Evolutionary conservation across 2,797 vertebrate species (phyloP), one percentile per base, ranked within the genome.

Genomic region (Ispidina lecontei): DNA sequence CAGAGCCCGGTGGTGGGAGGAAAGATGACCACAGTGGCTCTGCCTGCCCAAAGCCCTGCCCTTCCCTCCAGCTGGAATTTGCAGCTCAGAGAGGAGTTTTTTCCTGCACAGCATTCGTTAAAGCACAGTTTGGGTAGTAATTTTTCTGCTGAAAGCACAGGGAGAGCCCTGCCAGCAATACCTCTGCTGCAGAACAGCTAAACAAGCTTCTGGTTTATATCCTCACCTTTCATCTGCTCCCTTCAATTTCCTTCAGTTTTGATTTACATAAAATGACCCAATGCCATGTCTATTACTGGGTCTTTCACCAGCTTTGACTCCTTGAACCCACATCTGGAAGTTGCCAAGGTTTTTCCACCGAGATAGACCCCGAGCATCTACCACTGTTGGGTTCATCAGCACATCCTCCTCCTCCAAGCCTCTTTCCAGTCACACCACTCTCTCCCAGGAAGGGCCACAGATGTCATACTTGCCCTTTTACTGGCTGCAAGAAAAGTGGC

Each of bases 211-310:
- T 73, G 54, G 5, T 87, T 77, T 49, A 13, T n/a, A 41, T 12
- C 65, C 49, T 44, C 9, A 22, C 56, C 51, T 58, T 12, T 14
- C 23, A 59, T 25, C 29, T 1, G 0, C 37, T 63, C 41, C 43
- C 23, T 60, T 59, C 16, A 14, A 51, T 9, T 72, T 59, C 33
- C 67, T 35, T 44, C 4, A 31, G 25, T 28, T 35, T 76, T 52
- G 23, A 15, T 51, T 71, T 28, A 19, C 6, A 2, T 1, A 18
- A 63, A 55, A 2, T 9, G 3, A 37, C n/a, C 46, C 7, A 14
- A 2, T 2, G 0, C 10, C 9, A 1, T 3, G 1, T 17, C 20
- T 17, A 8, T 17, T 3, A 0, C 12, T 20, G 58, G 41, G 8
- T 49, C 41, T 16, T 25, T 33, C 56, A 67, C 9, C 28, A 74